Percentiles rank a stretch among this genome's conserved stretches.
Evolutionary conservation across 2,888 invertebrate genomes (phyloP).

Genomic region (Aspidapion aeneum): DNA sequence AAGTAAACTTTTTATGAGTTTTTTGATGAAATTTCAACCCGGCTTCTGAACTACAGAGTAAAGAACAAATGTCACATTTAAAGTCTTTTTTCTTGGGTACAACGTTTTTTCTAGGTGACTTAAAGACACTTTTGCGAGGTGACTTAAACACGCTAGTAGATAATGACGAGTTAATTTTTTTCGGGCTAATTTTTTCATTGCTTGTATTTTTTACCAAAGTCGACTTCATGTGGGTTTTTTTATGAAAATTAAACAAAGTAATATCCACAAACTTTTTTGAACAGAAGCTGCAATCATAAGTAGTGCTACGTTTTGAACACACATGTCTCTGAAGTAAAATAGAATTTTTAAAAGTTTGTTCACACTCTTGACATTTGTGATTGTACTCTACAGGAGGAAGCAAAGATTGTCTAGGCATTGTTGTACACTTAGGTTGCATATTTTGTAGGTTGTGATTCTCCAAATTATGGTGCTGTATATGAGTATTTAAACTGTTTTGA

Average conservation of each 20-base stretch:
- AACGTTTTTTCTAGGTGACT: neutral
- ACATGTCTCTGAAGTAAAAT: slow-evolving; percentile 38
- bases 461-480: slow-evolving; percentile 43
- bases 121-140: slow-evolving; percentile 1
- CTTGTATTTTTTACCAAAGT: slow-evolving; percentile 36
- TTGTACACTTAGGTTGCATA: slow-evolving; percentile 9
- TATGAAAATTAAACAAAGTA: slow-evolving; percentile 36
- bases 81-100: slow-evolving; percentile 11
- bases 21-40: slow-evolving; percentile 34
- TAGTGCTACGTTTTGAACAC: slow-evolving; percentile 27
- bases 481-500: slow-evolving; percentile 42
- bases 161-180: slow-evolving; percentile 24
- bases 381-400: slow-evolving; percentile 30
- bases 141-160: slow-evolving; percentile 19
- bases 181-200: slow-evolving; percentile 35
- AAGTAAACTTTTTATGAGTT: slow-evolving; percentile 37
- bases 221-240: slow-evolving; percentile 38
- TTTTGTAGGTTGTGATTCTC: slow-evolving; percentile 29
- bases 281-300: slow-evolving; percentile 36
- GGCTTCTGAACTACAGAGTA: slow-evolving; percentile 33
- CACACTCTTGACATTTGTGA: slow-evolving; percentile 40
- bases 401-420: slow-evolving; percentile 9
- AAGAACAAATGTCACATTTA: slow-evolving; percentile 39
- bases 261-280: slow-evolving; percentile 35
- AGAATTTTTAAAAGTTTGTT: slow-evolving; percentile 39